These are phyloP conservation scores for Drosophila yakuba DNA, from an alignment of 1,140 invertebrate species.

Conservation along the genomic window DNA sequence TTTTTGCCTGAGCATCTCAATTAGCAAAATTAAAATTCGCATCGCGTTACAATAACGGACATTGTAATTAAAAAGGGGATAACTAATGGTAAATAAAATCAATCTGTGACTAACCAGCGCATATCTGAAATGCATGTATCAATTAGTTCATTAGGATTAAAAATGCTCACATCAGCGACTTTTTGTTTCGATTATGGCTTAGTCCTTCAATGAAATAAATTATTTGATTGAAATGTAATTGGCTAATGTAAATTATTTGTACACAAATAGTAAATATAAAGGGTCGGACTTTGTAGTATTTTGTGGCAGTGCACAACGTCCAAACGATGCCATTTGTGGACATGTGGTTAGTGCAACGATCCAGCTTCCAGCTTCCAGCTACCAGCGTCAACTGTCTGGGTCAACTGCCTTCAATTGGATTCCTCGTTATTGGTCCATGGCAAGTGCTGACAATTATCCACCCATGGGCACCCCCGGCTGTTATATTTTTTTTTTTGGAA, in stretches of 20 bases:
- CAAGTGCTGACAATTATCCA: slow-evolving; percentile 62
- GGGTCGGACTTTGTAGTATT: too few species aligned
- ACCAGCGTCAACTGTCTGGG: slow-evolving; percentile 14
- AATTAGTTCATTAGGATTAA: neutral
- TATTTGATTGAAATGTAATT: too few species aligned
- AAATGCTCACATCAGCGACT: neutral
- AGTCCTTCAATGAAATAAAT: too few species aligned
- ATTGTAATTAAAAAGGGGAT: neutral
- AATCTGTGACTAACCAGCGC: neutral
- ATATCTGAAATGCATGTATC: neutral
- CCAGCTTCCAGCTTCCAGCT: slow-evolving; percentile 3
- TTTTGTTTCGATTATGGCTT: neutral
- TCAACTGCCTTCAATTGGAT: slow-evolving; percentile 60
- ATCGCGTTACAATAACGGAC: neutral
- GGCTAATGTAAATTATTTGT: neutral
- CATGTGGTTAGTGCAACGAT: slow-evolving; percentile 26
- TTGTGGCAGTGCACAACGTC: neutral
- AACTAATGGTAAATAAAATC: neutral
- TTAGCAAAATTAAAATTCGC: slow-evolving; percentile 5
- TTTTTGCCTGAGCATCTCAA: neutral
- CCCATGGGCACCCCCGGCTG: neutral
- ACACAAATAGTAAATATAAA: too few species aligned
- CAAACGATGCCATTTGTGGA: slow-evolving; percentile 31
- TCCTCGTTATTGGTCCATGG: slow-evolving; percentile 48
- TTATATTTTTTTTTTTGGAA: neutral